Evolutionary conservation across 2,113 vertebrate species (phyloP).

Genomic region (Saguinus imperator): DNA sequence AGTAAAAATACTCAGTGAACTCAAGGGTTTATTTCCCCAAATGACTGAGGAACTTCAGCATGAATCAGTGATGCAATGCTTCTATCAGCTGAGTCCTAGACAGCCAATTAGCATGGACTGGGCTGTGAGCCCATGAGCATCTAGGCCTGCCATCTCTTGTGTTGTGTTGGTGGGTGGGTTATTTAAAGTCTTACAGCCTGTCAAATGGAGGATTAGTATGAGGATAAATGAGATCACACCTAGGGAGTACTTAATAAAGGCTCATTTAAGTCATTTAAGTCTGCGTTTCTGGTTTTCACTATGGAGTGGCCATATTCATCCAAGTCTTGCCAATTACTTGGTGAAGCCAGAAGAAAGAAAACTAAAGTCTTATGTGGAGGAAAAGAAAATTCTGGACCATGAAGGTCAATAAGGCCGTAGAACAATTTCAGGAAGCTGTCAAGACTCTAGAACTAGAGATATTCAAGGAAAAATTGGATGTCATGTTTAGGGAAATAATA

Average conservation of each 20-base stretch:
- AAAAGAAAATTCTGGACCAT: slow-evolving; percentile 38
- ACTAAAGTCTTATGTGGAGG: not conserved
- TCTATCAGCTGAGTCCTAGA: slow-evolving; percentile 25
- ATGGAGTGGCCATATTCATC: not conserved
- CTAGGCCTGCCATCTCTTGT: not conserved
- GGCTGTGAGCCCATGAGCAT: not conserved
- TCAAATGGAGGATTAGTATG: not conserved
- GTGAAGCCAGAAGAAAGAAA: not conserved
- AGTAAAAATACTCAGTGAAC: not conserved
- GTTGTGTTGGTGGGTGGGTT: not conserved
- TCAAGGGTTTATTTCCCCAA: not conserved
- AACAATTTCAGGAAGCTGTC: slow-evolving; percentile 67
- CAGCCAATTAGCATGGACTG: not conserved
- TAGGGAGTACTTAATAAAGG: not conserved
- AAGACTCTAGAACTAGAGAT: slow-evolving; percentile 45
- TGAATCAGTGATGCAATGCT: not conserved
- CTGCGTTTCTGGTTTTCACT: not conserved
- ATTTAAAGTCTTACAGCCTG: not conserved
- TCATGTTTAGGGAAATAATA: slow-evolving; percentile 66
- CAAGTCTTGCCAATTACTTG: slow-evolving; percentile 31
- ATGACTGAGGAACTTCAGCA: not conserved
- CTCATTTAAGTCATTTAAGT: slow-evolving; percentile 30
- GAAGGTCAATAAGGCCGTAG: slow-evolving; percentile 60
- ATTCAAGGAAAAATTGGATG: slow-evolving; percentile 68
- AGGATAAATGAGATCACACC: not conserved